A percentile compares a stretch with the other conserved stretches of the same genome.
Conservation (phyloP, 1,140 invertebrate species). For the Temnothorax nylanderi region DNA sequence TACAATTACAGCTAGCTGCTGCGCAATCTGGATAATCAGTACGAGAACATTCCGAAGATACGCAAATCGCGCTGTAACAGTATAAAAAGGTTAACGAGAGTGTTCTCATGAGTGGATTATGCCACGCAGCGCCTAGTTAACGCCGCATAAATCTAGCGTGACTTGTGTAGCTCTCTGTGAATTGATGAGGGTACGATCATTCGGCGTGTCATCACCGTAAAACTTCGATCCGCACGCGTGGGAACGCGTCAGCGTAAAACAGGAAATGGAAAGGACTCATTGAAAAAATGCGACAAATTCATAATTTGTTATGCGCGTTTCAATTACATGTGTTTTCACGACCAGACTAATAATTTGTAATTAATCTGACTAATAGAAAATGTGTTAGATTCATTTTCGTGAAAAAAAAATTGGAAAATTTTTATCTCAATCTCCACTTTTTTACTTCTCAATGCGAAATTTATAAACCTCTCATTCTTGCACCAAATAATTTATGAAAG, state of each 20-base stretch:
- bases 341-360: background rate
- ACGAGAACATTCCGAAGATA: conserved; percentile 52
- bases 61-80: conserved; percentile 10
- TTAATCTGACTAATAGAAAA: background rate
- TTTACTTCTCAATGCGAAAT: background rate
- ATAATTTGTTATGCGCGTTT: background rate
- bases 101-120: conserved; percentile 57
- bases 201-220: conserved; percentile 20
- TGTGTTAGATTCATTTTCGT: background rate
- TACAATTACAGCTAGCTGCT: background rate
- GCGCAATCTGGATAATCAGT: conserved; percentile 45
- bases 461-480: background rate
- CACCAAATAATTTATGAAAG: background rate
- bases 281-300: background rate
- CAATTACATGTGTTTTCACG: background rate
- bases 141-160: conserved; percentile 42
- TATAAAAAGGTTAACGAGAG: conserved; percentile 54
- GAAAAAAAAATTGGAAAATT: background rate
- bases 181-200: conserved; percentile 27
- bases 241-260: background rate
- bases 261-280: background rate
- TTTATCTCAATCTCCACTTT: background rate
- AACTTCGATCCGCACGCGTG: conserved; percentile 13
- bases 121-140: conserved; percentile 36
- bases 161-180: conserved; percentile 23